Evolutionary conservation across 2,888 invertebrate species (phyloP).

Genomic region (Lithosia quadra): DNA sequence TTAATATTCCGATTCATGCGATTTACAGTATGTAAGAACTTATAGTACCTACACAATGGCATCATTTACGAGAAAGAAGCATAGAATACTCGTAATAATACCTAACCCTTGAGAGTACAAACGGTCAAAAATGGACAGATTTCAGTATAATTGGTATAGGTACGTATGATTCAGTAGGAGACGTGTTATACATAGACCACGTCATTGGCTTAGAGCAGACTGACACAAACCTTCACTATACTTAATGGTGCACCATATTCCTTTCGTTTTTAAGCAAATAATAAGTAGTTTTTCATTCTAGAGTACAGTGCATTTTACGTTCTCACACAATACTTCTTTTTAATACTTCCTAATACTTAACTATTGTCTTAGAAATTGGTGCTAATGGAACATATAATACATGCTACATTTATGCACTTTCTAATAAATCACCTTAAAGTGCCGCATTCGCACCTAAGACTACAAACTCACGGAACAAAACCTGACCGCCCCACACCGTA

Average conservation of each 20-base stretch:
- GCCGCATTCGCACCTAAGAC: conserved; percentile 1
- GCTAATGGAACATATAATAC: background rate
- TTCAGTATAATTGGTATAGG: no score
- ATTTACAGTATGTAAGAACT: background rate
- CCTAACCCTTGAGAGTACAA: no score
- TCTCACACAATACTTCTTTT: background rate
- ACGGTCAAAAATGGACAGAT: no score
- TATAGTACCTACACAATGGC: background rate
- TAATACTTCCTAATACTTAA: background rate
- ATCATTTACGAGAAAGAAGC: background rate
- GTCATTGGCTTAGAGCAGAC: no score
- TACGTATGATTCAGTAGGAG: no score
- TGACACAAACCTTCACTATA: no score
- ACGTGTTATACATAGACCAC: no score
- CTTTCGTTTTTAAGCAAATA: no score
- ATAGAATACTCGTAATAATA: no score
- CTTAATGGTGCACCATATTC: no score
- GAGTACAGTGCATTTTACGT: background rate
- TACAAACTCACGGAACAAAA: background rate
- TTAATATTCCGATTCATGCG: background rate
- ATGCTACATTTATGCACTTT: background rate
- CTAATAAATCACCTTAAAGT: background rate
- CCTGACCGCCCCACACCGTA: background rate
- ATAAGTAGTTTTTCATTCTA: no score
- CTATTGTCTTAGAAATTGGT: background rate